phyloP scores from a whole-genome alignment of 2,797 vertebrate species.

The Coregonus suidteri region DNA sequence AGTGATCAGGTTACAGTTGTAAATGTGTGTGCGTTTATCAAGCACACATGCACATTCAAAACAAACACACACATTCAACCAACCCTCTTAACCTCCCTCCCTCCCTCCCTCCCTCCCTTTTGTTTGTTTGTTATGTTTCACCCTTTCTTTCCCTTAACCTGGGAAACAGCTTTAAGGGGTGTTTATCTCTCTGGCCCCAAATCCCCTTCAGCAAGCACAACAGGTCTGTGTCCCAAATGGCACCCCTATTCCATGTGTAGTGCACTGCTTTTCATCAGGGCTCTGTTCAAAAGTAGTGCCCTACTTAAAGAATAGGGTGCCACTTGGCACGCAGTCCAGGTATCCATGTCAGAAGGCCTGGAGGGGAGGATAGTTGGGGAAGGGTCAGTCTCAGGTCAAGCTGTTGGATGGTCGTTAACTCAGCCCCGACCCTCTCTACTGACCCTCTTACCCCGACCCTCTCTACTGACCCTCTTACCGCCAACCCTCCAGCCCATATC shows the following conservation, averaged over 20 bases:
- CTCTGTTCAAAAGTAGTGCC: background rate
- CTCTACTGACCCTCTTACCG: too few species aligned
- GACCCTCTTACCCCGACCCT: background rate
- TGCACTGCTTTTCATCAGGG: background rate
- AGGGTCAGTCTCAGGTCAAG: slow-evolving; percentile 88
- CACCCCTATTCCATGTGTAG: background rate
- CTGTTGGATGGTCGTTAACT: slow-evolving; percentile 86
- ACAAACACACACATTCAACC: slow-evolving; percentile 68
- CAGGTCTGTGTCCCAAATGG: background rate
- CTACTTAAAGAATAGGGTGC: background rate
- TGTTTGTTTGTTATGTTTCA: slow-evolving; percentile 76
- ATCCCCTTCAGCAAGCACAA: slow-evolving; percentile 74
- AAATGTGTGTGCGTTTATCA: slow-evolving; percentile 50
- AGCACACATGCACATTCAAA: slow-evolving; percentile 40
- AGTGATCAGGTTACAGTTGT: slow-evolving; percentile 78
- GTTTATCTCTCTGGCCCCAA: slow-evolving; percentile 75
- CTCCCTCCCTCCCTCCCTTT: slow-evolving; percentile 58
- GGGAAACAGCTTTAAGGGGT: slow-evolving; percentile 59
- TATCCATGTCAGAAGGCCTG: slow-evolving; percentile 87
- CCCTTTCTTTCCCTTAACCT: slow-evolving; percentile 57
- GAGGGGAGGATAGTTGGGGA: slow-evolving; percentile 81
- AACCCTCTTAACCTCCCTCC: slow-evolving; percentile 53
- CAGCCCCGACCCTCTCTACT: slow-evolving; percentile 54
- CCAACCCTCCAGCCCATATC: too few species aligned
- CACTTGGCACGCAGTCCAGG: slow-evolving; percentile 49